phyloP scores from a whole-genome alignment of 2,113 vertebrate species.

The Tupaia chinensis region DNA sequence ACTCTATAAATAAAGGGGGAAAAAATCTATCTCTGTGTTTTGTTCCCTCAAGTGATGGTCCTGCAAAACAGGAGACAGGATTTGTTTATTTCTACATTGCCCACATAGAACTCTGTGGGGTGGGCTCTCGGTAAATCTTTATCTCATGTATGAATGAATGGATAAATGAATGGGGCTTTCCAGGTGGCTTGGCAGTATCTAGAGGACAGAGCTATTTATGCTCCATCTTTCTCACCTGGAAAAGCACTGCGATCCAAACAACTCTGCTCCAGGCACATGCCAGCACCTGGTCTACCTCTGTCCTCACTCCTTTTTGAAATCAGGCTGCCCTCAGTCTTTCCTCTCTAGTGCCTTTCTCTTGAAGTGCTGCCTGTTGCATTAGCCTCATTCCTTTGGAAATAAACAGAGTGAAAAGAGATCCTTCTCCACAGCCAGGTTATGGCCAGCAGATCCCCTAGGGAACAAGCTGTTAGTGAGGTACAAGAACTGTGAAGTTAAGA shows the following conservation, averaged over 20 bases:
- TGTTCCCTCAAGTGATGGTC: background rate
- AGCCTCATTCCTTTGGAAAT: background rate
- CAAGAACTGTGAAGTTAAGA: background rate
- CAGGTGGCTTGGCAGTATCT: background rate
- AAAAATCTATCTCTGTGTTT: background rate
- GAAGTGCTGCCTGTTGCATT: background rate
- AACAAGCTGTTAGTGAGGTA: background rate
- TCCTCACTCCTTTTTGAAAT: background rate
- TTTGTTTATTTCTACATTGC: conserved; percentile 6
- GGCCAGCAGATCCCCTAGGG: no score
- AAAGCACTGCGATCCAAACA: background rate
- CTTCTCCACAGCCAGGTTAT: background rate
- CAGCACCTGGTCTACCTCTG: background rate
- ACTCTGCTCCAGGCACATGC: background rate
- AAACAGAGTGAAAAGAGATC: background rate
- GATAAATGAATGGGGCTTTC: background rate
- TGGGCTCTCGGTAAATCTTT: background rate
- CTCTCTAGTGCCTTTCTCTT: background rate
- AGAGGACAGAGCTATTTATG: background rate
- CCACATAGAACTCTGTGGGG: background rate
- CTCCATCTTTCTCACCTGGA: background rate
- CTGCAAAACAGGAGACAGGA: background rate
- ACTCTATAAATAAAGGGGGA: no score
- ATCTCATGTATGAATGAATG: background rate
- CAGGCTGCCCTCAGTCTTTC: background rate